These are phyloP conservation scores for Himantopus leucocephalus DNA, from an alignment of 2,113 vertebrate species.

Conservation along the genomic window DNA sequence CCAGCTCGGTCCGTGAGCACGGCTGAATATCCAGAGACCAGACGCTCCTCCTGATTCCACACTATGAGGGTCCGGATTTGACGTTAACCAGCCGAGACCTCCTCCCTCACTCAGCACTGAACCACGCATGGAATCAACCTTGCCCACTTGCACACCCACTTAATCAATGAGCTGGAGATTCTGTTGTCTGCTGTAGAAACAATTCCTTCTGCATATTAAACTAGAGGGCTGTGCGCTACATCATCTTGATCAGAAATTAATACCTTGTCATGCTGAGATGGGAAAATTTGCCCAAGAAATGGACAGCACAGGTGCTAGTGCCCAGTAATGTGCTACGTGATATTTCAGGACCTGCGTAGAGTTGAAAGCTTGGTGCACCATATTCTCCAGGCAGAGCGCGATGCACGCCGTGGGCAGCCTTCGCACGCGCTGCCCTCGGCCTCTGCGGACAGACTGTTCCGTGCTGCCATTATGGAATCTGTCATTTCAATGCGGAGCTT, in stretches of 20 bases:
- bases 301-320: not conserved
- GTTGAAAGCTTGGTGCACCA: not conserved
- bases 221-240: not conserved
- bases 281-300: not conserved
- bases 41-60: not conserved
- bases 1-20: not conserved
- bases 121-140: fast-evolving
- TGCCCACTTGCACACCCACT: not conserved
- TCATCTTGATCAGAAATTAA: not conserved
- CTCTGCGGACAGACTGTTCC: not conserved
- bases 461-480: not conserved
- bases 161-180: not conserved
- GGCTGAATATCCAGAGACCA: not conserved
- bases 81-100: not conserved
- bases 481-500: not conserved
- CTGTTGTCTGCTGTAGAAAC: not conserved
- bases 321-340: not conserved
- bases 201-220: not conserved
- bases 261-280: not conserved
- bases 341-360: not conserved
- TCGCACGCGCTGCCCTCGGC: not conserved
- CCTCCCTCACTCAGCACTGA: not conserved
- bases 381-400: not conserved
- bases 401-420: not conserved
- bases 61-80: not conserved